Conservation (phyloP, 2,888 invertebrate species). For the Dysmachus trigonus region DNA sequence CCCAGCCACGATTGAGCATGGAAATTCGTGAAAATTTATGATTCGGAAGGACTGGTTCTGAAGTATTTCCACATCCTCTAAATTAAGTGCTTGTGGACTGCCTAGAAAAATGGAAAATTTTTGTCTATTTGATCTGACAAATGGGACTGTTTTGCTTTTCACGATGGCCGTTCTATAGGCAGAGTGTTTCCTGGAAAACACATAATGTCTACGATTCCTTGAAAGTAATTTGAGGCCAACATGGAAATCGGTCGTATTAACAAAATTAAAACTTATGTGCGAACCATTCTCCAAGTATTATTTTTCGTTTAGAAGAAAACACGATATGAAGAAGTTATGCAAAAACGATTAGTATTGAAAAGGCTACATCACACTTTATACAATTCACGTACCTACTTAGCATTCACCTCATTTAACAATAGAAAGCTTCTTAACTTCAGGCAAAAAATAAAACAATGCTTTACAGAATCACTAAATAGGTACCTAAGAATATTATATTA, state of each 20-base stretch:
- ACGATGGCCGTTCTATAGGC: not conserved
- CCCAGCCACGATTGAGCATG: not conserved
- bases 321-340: too few relatives aligned
- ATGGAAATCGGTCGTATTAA: not conserved
- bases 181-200: not conserved
- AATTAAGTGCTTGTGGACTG: not conserved
- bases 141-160: conserved; percentile 12
- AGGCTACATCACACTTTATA: too few relatives aligned
- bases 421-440: too few relatives aligned
- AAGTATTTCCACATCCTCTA: not conserved
- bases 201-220: not conserved
- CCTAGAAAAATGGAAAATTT: conserved; percentile 19
- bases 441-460: too few relatives aligned
- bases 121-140: not conserved
- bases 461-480: too few relatives aligned
- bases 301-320: not conserved
- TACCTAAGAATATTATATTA: too few relatives aligned
- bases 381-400: too few relatives aligned
- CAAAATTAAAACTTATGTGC: not conserved
- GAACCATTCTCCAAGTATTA: not conserved
- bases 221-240: not conserved
- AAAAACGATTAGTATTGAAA: too few relatives aligned
- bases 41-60: not conserved
- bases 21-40: not conserved
- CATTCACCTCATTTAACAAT: too few relatives aligned